Base-by-base conservation (phyloP, 2,113 vertebrate species). In the Dromiciops gliroides region DNA sequence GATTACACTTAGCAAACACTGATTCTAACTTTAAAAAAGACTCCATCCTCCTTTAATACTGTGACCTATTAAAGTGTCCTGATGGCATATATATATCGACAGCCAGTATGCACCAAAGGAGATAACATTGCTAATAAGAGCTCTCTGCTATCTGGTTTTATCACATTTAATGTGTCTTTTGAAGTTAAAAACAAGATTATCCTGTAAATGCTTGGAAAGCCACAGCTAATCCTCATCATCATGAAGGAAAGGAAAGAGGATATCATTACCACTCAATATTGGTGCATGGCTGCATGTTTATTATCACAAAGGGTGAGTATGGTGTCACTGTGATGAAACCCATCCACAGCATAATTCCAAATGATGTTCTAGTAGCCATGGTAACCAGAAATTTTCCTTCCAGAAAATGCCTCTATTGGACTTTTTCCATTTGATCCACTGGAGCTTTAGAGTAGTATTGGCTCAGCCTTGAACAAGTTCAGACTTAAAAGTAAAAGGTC, bases 311-410 rank as follows among this genome's bases (percentile, higher is more conserved):
- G 53, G 90, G 95, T 90, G 95, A 98, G 96, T 96, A 97, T 97
- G 97, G 95, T 94, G 95, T 96, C 95, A 96, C 95, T 92, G 90
- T 96, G 96, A 95, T 97, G 92, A 98, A 97, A 98, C 92, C 91
- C 93, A 96, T 90, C 94, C 92, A 92, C 92, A 94, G 97, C 49
- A 51, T 91, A 96, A 92, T 97, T 97, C 90, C 92, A 94, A 95
- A 93, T 91, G 95, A 96, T 98, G 93, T 92, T 94, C 89, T 83
- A 93, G 93, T 97, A 96, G 93, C 92, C 93, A 96, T 96, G 94
- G 94, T 49, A 97, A 98, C 95, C 93, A 98, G 95, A 92, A 92
- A 89, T 95, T 97, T 95, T 97, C 96, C 89, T 97, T 96, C 95
- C 96, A 97, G 95, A 94, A 96, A 97, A 96, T 97, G 96, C 28